Base-by-base conservation (phyloP, 2,888 invertebrate species). In the Phasia obesa region DNA sequence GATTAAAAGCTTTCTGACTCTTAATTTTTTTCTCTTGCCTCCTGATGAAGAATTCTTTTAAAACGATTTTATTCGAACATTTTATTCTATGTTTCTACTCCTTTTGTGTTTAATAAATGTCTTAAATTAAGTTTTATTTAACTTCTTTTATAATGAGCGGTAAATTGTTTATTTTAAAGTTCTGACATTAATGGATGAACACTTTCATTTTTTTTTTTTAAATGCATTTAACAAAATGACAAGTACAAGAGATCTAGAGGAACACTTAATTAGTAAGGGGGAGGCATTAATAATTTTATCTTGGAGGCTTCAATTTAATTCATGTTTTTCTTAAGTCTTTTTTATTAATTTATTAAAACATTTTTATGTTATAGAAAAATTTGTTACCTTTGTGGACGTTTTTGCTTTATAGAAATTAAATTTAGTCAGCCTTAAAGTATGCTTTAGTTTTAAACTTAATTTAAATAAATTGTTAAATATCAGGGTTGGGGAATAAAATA, bases 371-470 rank as follows among this genome's bases (percentile, higher is more conserved):
- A 17, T 17, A 21, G 9, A 38, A 42, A 4, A 42, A 38, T 59
- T 69, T 77, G 60, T 77, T 77, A 77, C 77, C 77, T 35, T 75
- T 25, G 23, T 71, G 73, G 79, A 79, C 79, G 67, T 60, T 23
- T 23, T 17, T 38, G 15, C 27, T 27, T 51, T 35, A 7, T 57
- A 21, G 11, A 21, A 27, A 64, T 70, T 57, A 47, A 15, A 80
- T 62, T 47, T 59, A 80, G 23, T 65, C 60, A 76, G 76, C 76
- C 76, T 76, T 65, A 81, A 76, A 59, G 70, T 81, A 75, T 81
- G 70, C 71, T 81, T 65, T 47, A 23, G 35, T 64, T 59, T 75
- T 17, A 6, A 62, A 64, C 2, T 51, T 15, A 19, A 49, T 1
- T 11, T 42, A 42, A 3, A 13, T 13, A n/a, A 13, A 42, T 15